A percentile compares a stretch with the other conserved stretches of the same genome.
phyloP scores from a whole-genome alignment of 2,888 invertebrate species.

The Zhuqinia jingwanae region DNA sequence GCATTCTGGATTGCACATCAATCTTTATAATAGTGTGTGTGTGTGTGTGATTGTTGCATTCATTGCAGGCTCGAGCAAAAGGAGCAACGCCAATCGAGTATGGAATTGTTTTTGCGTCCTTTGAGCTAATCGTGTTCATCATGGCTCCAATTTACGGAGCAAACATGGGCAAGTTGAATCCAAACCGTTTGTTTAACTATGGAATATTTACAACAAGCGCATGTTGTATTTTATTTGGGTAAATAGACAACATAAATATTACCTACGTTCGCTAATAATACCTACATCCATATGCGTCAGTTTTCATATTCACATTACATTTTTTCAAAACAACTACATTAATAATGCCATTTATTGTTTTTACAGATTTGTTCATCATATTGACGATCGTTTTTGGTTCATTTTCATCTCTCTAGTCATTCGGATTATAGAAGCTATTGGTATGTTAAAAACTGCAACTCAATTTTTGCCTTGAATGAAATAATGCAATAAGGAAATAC shows the following conservation, averaged over 20 bases:
- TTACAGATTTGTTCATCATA: conserved; percentile 74
- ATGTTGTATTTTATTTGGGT: conserved; percentile 92
- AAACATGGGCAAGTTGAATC: conserved; percentile 80
- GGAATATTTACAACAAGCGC: conserved; percentile 92
- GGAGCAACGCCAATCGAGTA: conserved; percentile 81
- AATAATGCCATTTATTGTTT: no score
- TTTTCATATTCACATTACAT: no score
- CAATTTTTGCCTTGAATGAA: no score
- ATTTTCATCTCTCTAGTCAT: conserved; percentile 90
- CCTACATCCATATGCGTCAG: no score
- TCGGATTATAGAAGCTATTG: conserved; percentile 91
- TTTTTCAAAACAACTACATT: no score
- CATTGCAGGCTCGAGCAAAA: conserved; percentile 80
- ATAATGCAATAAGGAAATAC: conserved; percentile 80
- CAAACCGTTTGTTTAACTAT: conserved; percentile 90
- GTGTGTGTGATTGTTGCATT: neutral
- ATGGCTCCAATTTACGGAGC: conserved; percentile 81
- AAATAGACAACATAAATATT: conserved; percentile 76
- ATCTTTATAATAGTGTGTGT: no score
- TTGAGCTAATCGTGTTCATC: conserved; percentile 80
- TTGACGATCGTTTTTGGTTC: conserved; percentile 83
- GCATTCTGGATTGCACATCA: no score
- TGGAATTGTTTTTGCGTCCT: conserved; percentile 80
- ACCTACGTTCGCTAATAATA: neutral
- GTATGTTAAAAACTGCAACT: conserved; percentile 90